Evolutionary conservation across 92 coral and sea anemone species (phyloP).

Genomic region (Actinernus sp.): DNA sequence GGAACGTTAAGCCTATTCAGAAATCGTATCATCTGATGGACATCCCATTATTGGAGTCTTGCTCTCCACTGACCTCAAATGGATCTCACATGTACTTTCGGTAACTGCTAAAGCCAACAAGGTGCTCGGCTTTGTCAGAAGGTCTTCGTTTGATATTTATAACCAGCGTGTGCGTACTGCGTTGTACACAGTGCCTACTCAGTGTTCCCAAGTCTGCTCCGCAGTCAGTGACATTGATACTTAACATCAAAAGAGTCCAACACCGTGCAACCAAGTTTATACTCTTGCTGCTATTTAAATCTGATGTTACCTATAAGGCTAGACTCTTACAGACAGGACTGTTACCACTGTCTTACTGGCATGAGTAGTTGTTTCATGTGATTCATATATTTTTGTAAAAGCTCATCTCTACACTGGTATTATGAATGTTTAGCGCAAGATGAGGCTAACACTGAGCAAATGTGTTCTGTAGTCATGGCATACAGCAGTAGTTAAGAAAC

Average conservation of each 20-base stretch:
- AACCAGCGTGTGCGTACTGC: conserved; percentile 1
- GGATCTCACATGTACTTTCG: conserved; percentile 10
- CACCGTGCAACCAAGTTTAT: conserved; percentile 2
- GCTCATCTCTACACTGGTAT: no score
- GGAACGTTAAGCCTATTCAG: no score
- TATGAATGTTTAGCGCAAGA: no score
- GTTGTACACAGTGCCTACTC: conserved; percentile 17
- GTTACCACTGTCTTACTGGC: not conserved
- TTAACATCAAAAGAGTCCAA: conserved; percentile 1
- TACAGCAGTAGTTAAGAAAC: no score
- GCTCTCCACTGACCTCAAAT: no score
- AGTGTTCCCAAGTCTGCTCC: conserved; percentile 39
- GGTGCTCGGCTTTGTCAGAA: no score
- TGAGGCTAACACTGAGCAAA: no score
- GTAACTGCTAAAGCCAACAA: conserved; percentile 29
- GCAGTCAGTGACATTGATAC: conserved; percentile 20
- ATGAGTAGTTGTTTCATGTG: not conserved
- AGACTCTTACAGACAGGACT: not conserved
- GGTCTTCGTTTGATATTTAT: no score
- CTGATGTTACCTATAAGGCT: conserved; percentile 1
- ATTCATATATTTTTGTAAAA: no score
- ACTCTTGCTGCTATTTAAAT: not conserved
- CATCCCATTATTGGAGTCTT: conserved; percentile 16
- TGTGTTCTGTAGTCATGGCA: no score
- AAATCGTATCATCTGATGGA: no score